Conservation (phyloP, 2,113 vertebrate genomes). For the Parotia lawesii region DNA sequence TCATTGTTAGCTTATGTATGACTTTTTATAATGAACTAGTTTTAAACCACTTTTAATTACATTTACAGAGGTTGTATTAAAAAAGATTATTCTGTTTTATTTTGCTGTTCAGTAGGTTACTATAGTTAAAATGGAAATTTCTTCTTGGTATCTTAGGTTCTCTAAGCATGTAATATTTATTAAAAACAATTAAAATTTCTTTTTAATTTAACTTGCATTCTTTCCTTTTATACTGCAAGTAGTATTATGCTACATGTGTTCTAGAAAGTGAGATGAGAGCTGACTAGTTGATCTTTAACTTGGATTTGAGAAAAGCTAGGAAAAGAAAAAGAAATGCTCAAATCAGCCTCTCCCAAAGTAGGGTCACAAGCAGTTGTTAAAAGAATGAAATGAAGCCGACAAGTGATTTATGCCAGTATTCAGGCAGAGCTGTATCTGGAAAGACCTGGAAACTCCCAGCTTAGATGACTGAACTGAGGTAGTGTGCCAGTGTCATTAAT, state of each 20-base stretch:
- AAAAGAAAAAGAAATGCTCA: neutral
- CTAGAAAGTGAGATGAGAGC: neutral
- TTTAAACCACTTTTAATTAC: constrained; percentile 45
- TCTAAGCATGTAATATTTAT: neutral
- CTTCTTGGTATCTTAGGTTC: neutral
- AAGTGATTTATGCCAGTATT: neutral
- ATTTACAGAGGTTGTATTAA: neutral
- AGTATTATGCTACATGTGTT: neutral
- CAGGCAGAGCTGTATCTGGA: neutral
- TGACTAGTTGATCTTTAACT: neutral
- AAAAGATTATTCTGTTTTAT: constrained; percentile 5
- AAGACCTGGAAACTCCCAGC: neutral
- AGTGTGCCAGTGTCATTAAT: neutral
- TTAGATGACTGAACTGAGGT: neutral
- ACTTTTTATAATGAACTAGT: neutral
- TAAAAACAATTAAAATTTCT: neutral
- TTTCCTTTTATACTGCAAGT: neutral
- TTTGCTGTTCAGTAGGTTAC: neutral
- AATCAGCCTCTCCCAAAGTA: neutral
- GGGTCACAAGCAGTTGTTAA: neutral
- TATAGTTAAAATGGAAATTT: neutral
- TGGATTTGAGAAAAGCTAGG: neutral
- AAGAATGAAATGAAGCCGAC: neutral
- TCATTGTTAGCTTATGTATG: neutral
- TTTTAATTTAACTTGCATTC: neutral